phyloP scores from a whole-genome alignment of 2,113 vertebrate genomes.

The Corythornis madagascariensis region DNA sequence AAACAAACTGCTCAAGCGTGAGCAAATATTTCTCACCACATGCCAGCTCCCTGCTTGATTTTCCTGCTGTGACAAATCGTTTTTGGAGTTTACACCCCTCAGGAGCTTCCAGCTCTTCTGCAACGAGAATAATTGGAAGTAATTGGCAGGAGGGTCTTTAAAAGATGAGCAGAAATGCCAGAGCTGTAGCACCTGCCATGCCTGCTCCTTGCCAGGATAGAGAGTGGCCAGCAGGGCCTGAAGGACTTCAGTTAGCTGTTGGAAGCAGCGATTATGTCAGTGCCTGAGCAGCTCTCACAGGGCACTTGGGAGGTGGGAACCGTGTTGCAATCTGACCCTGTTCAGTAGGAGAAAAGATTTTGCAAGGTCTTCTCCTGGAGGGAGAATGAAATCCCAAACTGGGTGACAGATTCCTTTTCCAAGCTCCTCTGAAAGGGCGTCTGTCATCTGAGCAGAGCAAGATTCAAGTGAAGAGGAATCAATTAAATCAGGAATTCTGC shows the following conservation, averaged over 20 bases:
- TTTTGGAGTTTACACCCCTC: neutral
- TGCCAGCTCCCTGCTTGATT: neutral
- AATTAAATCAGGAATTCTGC: no score
- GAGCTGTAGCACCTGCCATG: neutral
- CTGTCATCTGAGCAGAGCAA: no score
- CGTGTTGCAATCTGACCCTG: neutral
- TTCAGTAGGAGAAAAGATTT: neutral
- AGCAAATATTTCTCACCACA: neutral
- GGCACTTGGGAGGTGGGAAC: neutral
- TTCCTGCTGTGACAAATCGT: neutral
- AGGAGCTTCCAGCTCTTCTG: neutral
- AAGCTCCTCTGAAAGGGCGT: no score
- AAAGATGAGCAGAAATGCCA: neutral
- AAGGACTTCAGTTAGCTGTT: accelerated
- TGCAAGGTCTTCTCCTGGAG: neutral
- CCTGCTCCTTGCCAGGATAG: accelerated
- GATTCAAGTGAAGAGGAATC: no score
- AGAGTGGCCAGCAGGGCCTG: neutral
- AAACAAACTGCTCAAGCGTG: accelerated
- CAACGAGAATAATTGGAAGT: neutral
- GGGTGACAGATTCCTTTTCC: no score
- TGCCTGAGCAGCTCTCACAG: neutral
- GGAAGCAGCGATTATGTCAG: neutral
- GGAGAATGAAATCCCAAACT: neutral
- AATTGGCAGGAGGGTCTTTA: no score